Percentiles rank a stretch among this genome's conserved stretches.
phyloP scores from a whole-genome alignment of 2,113 vertebrate genomes.

The Proteles cristata region DNA sequence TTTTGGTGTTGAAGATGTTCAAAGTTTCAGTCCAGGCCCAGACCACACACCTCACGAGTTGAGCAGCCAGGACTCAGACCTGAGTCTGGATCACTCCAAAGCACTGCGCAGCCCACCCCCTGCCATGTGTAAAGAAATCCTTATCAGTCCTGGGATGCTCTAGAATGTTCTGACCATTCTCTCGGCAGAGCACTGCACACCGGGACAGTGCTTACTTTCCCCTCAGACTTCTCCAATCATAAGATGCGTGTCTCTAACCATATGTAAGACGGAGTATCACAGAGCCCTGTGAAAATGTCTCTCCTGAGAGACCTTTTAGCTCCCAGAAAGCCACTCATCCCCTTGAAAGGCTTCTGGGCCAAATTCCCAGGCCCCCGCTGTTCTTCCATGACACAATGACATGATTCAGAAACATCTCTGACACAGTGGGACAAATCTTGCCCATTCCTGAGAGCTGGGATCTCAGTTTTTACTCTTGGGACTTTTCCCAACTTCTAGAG shows the following conservation, averaged over 20 bases:
- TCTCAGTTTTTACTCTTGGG: background rate
- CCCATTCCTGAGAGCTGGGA: background rate
- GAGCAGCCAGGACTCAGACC: background rate
- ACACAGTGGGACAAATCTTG: accelerated
- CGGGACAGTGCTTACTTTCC: background rate
- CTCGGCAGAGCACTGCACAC: background rate
- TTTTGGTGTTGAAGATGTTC: background rate
- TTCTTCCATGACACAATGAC: background rate
- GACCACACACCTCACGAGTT: background rate
- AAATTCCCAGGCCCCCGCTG: constrained; percentile 20
- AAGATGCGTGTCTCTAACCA: background rate
- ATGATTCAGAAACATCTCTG: background rate
- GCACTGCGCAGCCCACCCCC: no score
- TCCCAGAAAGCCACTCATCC: constrained; percentile 57
- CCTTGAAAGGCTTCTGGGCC: constrained; percentile 64
- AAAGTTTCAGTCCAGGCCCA: background rate
- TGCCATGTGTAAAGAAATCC: background rate
- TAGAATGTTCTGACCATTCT: background rate
- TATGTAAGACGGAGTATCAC: background rate
- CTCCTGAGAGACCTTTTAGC: background rate
- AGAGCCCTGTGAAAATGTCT: background rate
- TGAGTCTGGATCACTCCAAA: background rate
- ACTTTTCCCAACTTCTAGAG: background rate
- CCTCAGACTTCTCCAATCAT: background rate
- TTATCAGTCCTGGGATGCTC: background rate